Conservation (phyloP, 2,888 invertebrate genomes). For the Netelia melanura region DNA sequence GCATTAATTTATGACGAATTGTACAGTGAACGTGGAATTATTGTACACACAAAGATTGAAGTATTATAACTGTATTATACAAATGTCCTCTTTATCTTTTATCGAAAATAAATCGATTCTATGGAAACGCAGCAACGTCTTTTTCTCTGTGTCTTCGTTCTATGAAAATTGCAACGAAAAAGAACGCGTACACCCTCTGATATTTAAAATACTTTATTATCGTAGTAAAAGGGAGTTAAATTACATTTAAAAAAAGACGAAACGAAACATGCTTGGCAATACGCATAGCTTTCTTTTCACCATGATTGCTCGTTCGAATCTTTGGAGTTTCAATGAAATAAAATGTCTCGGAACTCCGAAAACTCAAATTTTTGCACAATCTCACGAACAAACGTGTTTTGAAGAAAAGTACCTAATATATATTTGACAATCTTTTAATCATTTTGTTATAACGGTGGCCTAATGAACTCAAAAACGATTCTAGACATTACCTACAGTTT, state of each 20-base stretch:
- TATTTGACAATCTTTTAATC: conserved; percentile 6
- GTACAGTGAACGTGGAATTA: conserved; percentile 49
- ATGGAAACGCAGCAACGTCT: background rate
- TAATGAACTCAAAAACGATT: conserved; percentile 17
- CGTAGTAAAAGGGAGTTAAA: conserved; percentile 66
- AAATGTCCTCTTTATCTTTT: conserved; percentile 58
- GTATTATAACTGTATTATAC: conserved; percentile 58
- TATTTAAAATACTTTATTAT: conserved; percentile 76
- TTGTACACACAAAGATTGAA: conserved; percentile 36
- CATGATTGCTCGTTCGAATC: background rate
- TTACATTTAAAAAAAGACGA: conserved; percentile 64
- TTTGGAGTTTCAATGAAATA: conserved; percentile 10
- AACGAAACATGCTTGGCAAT: conserved; percentile 6
- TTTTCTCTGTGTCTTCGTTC: background rate
- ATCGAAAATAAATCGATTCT: conserved; percentile 47
- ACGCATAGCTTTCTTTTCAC: conserved; percentile 7
- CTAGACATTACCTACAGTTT: background rate
- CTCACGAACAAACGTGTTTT: background rate
- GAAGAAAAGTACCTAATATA: conserved; percentile 13
- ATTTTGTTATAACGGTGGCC: conserved; percentile 14
- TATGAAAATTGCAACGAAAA: background rate
- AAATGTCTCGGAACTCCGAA: background rate
- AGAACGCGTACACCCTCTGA: conserved; percentile 36
- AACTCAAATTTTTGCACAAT: background rate
- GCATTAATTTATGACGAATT: conserved; percentile 41